Evolutionary conservation across 2,797 vertebrate genomes (phyloP), one percentile per base, ranked within the genome.

Genomic region (Kryptopterus vitreolus): DNA sequence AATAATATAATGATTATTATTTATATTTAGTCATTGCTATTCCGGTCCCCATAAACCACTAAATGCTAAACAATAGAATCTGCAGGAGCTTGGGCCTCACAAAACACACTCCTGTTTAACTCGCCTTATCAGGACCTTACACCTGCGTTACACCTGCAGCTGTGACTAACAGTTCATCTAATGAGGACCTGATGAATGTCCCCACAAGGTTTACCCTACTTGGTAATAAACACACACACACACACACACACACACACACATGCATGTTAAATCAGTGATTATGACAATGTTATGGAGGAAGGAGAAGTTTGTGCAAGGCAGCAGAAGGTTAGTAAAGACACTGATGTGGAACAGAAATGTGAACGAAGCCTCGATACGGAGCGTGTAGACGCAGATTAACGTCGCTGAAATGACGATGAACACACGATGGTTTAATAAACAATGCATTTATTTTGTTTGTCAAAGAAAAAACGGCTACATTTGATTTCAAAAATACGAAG

Each of bases 381-480:
- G 22, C n/a, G 12, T 2, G 12, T 71, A 20, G 10, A 52, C 15
- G 4, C 0, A 2, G 16, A 20, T 9, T 20, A 52, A 52, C 9
- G 16, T 3, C 1, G 46, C 8, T 70, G 68, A 55, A 69, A 69
- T 53, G 50, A 71, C 8, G 69, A 71, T 71, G 50, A 13, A 71
- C 50, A 29, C 1, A 35, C 20, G 48, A 33, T 69, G 50, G 50
- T 33, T 71, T 53, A n/a, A 50, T 71, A 71, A 71, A 55, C 69
- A 71, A 53, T 33, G 20, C 50, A 70, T 71, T 71, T 71, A 71
- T 71, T 74, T 43, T 59, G 35, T 38, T 38, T 43, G 53, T 13
- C 22, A 38, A 87, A 87, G 38, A 66, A 29, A 20, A 92, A 92
- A 90, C 86, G 84, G 90, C 94, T 95, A 95, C 93, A 95, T 88